These are phyloP conservation scores for Harpalus rufipes DNA, from an alignment of 2,888 invertebrate genomes.

Conservation along the genomic window DNA sequence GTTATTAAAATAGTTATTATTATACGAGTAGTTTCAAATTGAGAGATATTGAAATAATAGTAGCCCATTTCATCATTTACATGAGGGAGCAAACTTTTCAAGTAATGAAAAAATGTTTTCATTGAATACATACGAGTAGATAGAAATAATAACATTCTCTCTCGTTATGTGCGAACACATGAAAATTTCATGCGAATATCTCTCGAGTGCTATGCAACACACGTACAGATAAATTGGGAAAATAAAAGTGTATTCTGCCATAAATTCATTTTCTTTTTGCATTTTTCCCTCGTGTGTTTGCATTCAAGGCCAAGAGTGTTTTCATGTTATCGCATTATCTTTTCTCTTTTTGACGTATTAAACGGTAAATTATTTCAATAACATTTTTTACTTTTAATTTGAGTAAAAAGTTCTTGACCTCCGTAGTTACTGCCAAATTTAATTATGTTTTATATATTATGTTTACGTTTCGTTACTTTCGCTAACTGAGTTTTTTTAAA, in stretches of 20 bases:
- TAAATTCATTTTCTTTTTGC: constrained; percentile 6
- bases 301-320: constrained; percentile 31
- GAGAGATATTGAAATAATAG: too few species aligned
- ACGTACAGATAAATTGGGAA: background rate
- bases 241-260: background rate
- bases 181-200: background rate
- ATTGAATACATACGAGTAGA: too few species aligned
- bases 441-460: constrained; percentile 17
- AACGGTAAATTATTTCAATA: constrained; percentile 42
- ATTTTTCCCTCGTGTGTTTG: background rate
- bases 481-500: background rate
- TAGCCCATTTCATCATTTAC: too few species aligned
- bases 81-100: too few species aligned
- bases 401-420: constrained; percentile 38
- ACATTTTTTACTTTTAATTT: constrained; percentile 18
- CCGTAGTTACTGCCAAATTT: constrained; percentile 13
- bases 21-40: too few species aligned
- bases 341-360: constrained; percentile 14
- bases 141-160: too few species aligned
- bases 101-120: too few species aligned
- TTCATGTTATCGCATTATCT: constrained; percentile 33
- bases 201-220: background rate
- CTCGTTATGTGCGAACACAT: background rate
- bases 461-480: constrained; percentile 19
- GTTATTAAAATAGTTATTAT: too few species aligned